Base-by-base conservation (phyloP, 2,113 vertebrate species). In the Cebidichthys violaceus region DNA sequence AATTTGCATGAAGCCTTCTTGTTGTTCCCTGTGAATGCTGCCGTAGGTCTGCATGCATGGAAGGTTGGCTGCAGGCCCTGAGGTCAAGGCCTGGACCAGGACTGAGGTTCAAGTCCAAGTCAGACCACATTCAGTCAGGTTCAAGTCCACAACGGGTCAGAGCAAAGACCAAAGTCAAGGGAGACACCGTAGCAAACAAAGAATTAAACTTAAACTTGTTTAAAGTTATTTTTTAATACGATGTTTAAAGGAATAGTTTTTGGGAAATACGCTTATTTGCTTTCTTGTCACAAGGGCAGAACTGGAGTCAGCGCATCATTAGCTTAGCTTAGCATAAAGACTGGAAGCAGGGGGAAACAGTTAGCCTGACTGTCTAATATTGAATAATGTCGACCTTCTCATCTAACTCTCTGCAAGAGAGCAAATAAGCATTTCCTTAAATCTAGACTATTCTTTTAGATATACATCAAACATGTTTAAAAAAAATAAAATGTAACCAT, bases 1-100 rank as follows among this genome's bases (percentile, higher is more conserved):
- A 29, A 75, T 74, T 43, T 91, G 94, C 93, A 94, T 94, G 93
- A 85, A 81, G 59, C 85, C 83, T 83, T 82, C 35, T 80, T 33
- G 66, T 87, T 85, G 81, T 82, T 87, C 59, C 70, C 55, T 84
- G 81, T 86, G 79, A 86, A 85, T 80, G 75, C 83, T 81, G 90
- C 84, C 72, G 82, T 79, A 55, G 22, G 71, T 75, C 71, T 84
- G 84, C 75, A 76, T 89, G 88, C 82, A 77, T 88, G 79, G 75
- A 77, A 33, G 69, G 79, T 75, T 75, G 76, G 41, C n/a, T n/a
- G n/a, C 71, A 54, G 45, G 60, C 18, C 27, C 41, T 3, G 6
- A 73, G 20, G 61, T 65, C 79, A 66, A 75, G 88, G 85, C 81
- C 85, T 75, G 87, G 80, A 85, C 83, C 70, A 82, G 79, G 69